phyloP scores from a whole-genome alignment of 2,113 vertebrate genomes.

The Conger conger region DNA sequence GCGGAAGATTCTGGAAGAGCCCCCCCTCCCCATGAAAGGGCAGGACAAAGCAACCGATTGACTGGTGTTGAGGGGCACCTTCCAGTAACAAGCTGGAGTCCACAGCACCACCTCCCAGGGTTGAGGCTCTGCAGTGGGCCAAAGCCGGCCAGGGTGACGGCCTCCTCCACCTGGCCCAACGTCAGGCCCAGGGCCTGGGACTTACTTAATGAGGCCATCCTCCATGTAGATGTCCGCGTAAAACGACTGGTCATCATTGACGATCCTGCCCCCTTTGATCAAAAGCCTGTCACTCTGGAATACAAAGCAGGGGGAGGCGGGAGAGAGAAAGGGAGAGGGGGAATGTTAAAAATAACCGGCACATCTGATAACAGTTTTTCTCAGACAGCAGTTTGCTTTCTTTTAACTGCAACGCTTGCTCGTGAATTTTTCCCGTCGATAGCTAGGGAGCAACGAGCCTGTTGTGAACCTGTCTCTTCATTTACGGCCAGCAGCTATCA shows the following conservation, averaged over 20 bases:
- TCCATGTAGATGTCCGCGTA: constrained; percentile 97
- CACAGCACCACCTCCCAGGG: background rate
- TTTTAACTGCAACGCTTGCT: background rate
- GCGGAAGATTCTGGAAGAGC: background rate
- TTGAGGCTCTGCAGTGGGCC: background rate
- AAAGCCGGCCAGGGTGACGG: background rate
- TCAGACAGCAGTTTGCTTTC: background rate
- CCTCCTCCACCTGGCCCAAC: background rate
- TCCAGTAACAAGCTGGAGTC: constrained; percentile 21
- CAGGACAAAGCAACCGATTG: constrained; percentile 48
- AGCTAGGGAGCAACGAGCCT: constrained; percentile 1
- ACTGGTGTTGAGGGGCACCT: constrained; percentile 40
- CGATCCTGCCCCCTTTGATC: constrained; percentile 94
- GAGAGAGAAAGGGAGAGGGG: background rate
- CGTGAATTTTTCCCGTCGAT: background rate
- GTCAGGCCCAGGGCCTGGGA: constrained; percentile 31
- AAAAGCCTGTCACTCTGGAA: constrained; percentile 91
- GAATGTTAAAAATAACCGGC: constrained; percentile 13
- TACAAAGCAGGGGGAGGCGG: background rate
- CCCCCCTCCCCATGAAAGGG: background rate
- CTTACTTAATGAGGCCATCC: constrained; percentile 97
- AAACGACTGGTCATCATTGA: constrained; percentile 97
- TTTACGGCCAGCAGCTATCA: background rate
- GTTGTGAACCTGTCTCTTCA: background rate
- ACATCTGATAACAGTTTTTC: constrained; percentile 7